These are phyloP conservation scores for Clarias magur DNA, from an alignment of 2,113 vertebrate species.

Conservation along the genomic window DNA sequence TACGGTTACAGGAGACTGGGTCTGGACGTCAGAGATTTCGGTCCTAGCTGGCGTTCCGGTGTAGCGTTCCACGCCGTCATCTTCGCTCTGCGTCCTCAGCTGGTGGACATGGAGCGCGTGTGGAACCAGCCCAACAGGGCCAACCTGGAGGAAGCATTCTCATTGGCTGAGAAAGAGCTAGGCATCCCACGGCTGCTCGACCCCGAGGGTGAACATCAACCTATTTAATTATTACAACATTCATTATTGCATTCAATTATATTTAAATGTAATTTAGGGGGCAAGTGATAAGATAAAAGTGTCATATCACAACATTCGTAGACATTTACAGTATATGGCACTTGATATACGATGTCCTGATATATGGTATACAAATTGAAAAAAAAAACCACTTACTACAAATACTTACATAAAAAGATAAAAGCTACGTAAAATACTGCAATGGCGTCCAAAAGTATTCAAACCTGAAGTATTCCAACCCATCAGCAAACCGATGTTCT, in stretches of 20 bases:
- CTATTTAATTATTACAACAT: background rate
- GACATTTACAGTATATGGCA: background rate
- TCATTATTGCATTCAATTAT: background rate
- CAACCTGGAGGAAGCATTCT: constrained; percentile 92
- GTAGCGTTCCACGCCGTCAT: constrained; percentile 92
- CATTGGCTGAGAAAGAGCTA: constrained; percentile 85
- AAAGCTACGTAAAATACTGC: too few species aligned
- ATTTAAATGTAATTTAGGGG: background rate
- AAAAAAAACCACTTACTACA: too few species aligned
- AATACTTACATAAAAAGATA: too few species aligned
- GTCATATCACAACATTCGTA: background rate
- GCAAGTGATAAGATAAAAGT: background rate
- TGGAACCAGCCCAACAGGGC: constrained; percentile 81
- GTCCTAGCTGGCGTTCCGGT: constrained; percentile 91
- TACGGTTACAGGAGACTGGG: constrained; percentile 76
- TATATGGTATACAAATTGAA: background rate
- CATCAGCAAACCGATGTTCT: too few species aligned
- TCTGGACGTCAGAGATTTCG: constrained; percentile 93
- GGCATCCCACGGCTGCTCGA: constrained; percentile 93
- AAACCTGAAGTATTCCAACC: too few species aligned
- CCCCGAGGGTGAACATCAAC: constrained; percentile 81
- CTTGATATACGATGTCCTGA: background rate
- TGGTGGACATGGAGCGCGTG: constrained; percentile 87
- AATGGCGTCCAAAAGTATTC: too few species aligned
- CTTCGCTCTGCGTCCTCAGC: constrained; percentile 86